A percentile compares a stretch with the other conserved stretches of the same genome.
Conservation (phyloP, 2,797 vertebrate genomes). For the Carcharodon carcharias region DNA sequence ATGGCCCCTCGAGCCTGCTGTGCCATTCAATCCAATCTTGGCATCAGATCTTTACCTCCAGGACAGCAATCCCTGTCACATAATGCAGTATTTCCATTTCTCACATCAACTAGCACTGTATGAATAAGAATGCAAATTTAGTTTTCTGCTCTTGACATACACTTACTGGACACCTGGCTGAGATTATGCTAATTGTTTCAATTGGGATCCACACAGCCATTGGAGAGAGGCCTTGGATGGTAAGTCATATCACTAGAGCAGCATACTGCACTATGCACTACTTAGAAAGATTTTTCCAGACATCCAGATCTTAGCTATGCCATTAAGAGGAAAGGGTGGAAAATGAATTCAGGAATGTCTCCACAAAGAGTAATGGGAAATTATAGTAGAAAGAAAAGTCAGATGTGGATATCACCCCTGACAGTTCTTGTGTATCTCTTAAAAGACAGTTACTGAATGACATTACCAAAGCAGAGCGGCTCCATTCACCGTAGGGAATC, state of each 20-base stretch:
- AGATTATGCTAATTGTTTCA: not conserved
- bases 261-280: not conserved
- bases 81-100: not conserved
- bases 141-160: not conserved
- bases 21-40: no score
- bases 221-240: not conserved
- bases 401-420: not conserved
- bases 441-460: not conserved
- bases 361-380: not conserved
- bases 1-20: no score
- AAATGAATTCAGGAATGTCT: not conserved
- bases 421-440: not conserved
- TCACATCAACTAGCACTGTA: not conserved
- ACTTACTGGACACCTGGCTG: not conserved
- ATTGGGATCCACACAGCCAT: not conserved
- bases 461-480: not conserved
- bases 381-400: not conserved
- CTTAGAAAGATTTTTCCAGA: not conserved
- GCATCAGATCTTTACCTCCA: not conserved
- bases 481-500: not conserved
- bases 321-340: not conserved
- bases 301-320: not conserved
- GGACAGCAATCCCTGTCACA: not conserved
- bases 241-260: not conserved
- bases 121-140: not conserved